Percentiles rank a stretch among this genome's conserved stretches.
phyloP scores from a whole-genome alignment of 2,888 invertebrate genomes.

The Liopterus haemorrhoidalis region DNA sequence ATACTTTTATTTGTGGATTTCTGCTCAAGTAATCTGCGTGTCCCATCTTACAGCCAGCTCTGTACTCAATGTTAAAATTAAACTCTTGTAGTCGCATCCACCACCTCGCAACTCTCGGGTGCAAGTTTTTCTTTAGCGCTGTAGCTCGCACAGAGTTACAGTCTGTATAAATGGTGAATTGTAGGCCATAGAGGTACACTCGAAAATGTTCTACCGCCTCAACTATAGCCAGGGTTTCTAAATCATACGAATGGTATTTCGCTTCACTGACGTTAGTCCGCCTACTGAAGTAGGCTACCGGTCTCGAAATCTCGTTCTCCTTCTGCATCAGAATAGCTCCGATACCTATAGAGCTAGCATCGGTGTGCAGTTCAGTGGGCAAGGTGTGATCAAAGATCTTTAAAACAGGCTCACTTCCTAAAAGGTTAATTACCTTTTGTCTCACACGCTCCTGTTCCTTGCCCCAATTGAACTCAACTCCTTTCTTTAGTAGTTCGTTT shows the following conservation, averaged over 20 bases:
- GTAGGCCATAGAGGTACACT: slow-evolving; percentile 27
- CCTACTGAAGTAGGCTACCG: no score
- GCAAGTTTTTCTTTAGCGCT: slow-evolving; percentile 23
- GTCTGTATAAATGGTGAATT: slow-evolving; percentile 30
- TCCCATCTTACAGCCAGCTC: slow-evolving; percentile 18
- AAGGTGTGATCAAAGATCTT: slow-evolving; percentile 24
- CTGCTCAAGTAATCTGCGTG: slow-evolving; percentile 28
- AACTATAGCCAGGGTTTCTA: slow-evolving; percentile 31
- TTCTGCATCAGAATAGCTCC: slow-evolving; percentile 22
- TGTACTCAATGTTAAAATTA: slow-evolving; percentile 11
- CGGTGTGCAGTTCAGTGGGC: slow-evolving; percentile 23
- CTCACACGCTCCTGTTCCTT: slow-evolving; percentile 19
- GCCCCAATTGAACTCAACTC: slow-evolving; percentile 23
- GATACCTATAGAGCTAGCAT: slow-evolving; percentile 22
- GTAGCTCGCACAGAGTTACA: slow-evolving; percentile 27
- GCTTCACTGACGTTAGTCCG: no score
- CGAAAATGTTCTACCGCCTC: slow-evolving; percentile 27
- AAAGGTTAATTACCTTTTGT: slow-evolving; percentile 23
- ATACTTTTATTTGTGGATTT: slow-evolving; percentile 14
- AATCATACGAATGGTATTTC: slow-evolving; percentile 30
- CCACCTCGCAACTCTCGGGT: slow-evolving; percentile 18
- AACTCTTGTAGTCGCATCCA: slow-evolving; percentile 11
- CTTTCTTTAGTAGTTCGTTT: slow-evolving; percentile 25
- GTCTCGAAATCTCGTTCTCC: no score
- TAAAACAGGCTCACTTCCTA: slow-evolving; percentile 25